A percentile compares a stretch with the other conserved stretches of the same genome.
Evolutionary conservation across 2,888 invertebrate species (phyloP).

Genomic region (Muscina levida): DNA sequence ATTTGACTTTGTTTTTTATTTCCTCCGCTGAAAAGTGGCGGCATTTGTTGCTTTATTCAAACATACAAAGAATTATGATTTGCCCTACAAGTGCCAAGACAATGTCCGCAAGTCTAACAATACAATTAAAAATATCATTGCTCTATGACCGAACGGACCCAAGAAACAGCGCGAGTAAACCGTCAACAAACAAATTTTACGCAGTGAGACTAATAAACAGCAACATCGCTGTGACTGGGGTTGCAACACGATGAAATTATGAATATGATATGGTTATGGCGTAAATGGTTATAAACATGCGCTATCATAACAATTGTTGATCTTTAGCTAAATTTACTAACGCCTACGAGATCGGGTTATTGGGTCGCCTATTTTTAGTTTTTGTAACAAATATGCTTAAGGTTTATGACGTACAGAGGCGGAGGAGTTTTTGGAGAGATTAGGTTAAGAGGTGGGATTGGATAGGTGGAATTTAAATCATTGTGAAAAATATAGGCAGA

Average conservation of each 20-base stretch:
- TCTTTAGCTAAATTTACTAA: constrained; percentile 40
- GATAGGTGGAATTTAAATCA: too few relatives aligned
- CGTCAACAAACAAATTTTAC: constrained; percentile 42
- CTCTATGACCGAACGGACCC: background rate
- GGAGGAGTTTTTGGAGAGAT: background rate
- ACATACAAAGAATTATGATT: constrained; percentile 48
- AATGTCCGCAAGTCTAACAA: constrained; percentile 49
- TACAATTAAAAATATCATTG: constrained; percentile 54
- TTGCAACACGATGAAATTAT: constrained; percentile 32
- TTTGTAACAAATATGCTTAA: background rate
- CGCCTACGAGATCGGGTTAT: constrained; percentile 49
- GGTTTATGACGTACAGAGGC: background rate
- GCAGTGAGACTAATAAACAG: constrained; percentile 2
- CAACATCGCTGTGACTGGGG: constrained; percentile 4
- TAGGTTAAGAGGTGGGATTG: too few relatives aligned
- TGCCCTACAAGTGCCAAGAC: constrained; percentile 61
- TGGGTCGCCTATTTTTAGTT: constrained; percentile 20
- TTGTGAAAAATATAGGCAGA: too few relatives aligned
- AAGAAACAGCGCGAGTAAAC: too few relatives aligned
- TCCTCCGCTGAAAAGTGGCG: background rate
- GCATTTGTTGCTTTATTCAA: constrained; percentile 25
- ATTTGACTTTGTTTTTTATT: constrained; percentile 6
- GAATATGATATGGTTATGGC: constrained; percentile 40
- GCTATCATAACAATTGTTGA: constrained; percentile 31
- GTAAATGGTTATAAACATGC: constrained; percentile 32